Conservation (phyloP, 1,140 invertebrate genomes). For the Eufriesea mexicana region DNA sequence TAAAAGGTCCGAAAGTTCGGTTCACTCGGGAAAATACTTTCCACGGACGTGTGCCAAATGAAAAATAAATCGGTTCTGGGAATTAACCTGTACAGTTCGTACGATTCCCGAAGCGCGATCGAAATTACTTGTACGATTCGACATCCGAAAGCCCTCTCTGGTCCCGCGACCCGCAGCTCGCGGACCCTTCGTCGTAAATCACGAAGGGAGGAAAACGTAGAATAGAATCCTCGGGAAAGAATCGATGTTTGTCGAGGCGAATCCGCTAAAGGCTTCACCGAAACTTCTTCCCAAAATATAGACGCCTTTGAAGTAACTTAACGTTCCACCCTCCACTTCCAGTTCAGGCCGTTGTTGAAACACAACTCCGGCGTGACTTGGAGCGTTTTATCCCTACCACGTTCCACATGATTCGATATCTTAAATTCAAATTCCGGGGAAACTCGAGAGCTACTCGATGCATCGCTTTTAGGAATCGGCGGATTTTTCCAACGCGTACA, state of each 20-base stretch:
- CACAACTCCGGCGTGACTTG: background rate
- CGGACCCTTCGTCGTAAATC: slow-evolving; percentile 5
- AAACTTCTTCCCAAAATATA: background rate
- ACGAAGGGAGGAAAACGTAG: background rate
- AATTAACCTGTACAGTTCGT: slow-evolving; percentile 32
- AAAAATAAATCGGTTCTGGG: slow-evolving; percentile 15
- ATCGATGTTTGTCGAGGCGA: background rate
- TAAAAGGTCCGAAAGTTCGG: background rate
- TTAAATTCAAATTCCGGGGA: background rate
- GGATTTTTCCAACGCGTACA: no score
- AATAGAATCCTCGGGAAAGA: background rate
- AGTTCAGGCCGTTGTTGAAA: background rate
- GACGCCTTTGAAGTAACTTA: background rate
- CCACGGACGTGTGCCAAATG: slow-evolving; percentile 18
- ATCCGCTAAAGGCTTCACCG: background rate
- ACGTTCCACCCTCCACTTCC: background rate
- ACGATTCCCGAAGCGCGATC: slow-evolving; percentile 8
- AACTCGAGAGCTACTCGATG: background rate
- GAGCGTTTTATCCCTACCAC: background rate
- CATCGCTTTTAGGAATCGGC: accelerated
- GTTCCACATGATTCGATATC: background rate
- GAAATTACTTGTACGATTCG: background rate
- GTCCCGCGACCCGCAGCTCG: background rate
- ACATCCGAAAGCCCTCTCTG: background rate
- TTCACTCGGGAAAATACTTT: background rate